Conservation (phyloP, 1,140 invertebrate genomes). For the Ceratitis capitata region DNA sequence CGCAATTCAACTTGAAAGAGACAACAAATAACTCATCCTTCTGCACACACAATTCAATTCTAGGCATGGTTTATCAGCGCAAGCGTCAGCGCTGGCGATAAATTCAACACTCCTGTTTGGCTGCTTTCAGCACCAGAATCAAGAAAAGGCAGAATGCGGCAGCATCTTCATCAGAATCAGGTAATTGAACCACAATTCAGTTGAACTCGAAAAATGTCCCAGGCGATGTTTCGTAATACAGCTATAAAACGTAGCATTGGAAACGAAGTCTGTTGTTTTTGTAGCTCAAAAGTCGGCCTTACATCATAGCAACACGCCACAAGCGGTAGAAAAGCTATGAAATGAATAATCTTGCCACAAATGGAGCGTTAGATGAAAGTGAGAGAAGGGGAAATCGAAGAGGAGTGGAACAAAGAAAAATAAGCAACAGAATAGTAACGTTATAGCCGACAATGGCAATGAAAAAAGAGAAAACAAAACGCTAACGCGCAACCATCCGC, state of each 20-base stretch:
- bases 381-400: not conserved
- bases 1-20: no score
- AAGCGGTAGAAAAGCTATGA: not conserved
- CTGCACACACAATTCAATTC: not conserved
- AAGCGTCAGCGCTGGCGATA: conserved; percentile 20
- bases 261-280: not conserved
- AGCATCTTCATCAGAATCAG: not conserved
- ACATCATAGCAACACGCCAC: conserved; percentile 2
- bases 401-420: not conserved
- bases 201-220: not conserved
- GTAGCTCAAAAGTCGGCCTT: conserved; percentile 5
- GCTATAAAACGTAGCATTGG: not conserved
- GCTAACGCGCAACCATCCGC: not conserved
- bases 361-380: no score
- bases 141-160: conserved; percentile 14
- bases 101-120: conserved; percentile 35
- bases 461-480: not conserved
- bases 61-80: not conserved
- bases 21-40: not conserved
- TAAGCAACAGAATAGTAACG: not conserved
- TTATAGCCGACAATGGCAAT: not conserved
- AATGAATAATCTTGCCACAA: conserved; percentile 29
- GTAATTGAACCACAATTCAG: conserved; percentile 4
- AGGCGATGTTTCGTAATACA: conserved; percentile 16
- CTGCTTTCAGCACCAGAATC: conserved; percentile 9